Evolutionary conservation across 1,140 invertebrate genomes (phyloP).

Genomic region (Magallana angulata): DNA sequence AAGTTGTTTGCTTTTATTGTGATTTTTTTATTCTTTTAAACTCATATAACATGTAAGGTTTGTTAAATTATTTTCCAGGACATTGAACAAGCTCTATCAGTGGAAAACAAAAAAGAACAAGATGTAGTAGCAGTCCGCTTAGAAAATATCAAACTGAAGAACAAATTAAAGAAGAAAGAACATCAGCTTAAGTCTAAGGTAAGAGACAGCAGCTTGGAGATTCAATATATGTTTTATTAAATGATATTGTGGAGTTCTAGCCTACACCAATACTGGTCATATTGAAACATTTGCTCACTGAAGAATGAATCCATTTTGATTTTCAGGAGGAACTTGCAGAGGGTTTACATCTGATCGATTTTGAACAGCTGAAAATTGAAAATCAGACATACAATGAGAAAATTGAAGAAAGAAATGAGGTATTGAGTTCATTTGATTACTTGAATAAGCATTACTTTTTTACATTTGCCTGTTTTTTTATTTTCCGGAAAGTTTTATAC

Average conservation of each 20-base stretch:
- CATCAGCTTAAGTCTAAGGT: slow-evolving; percentile 78
- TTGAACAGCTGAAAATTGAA: slow-evolving; percentile 81
- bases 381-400: slow-evolving; percentile 81
- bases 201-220: neutral
- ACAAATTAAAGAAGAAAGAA: slow-evolving; percentile 79
- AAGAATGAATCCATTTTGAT: neutral
- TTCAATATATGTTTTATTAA: too few species aligned
- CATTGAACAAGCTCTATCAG: slow-evolving; percentile 74
- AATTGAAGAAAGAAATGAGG: slow-evolving; percentile 80
- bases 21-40: neutral
- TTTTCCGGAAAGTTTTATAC: neutral
- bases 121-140: slow-evolving; percentile 77
- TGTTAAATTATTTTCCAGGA: slow-evolving; percentile 67
- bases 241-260: neutral
- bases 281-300: too few species aligned
- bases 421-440: slow-evolving; percentile 49
- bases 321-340: slow-evolving; percentile 79
- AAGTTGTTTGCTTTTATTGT: too few species aligned
- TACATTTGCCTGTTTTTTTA: neutral
- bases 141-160: slow-evolving; percentile 79
- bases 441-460: neutral
- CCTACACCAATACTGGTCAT: neutral
- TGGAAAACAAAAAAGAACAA: slow-evolving; percentile 74
- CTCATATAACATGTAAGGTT: neutral
- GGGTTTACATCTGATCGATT: slow-evolving; percentile 80